Percentiles rank a stretch among this genome's conserved stretches.
Evolutionary conservation across 2,797 vertebrate species (phyloP).

Genomic region (Leuciscus waleckii): DNA sequence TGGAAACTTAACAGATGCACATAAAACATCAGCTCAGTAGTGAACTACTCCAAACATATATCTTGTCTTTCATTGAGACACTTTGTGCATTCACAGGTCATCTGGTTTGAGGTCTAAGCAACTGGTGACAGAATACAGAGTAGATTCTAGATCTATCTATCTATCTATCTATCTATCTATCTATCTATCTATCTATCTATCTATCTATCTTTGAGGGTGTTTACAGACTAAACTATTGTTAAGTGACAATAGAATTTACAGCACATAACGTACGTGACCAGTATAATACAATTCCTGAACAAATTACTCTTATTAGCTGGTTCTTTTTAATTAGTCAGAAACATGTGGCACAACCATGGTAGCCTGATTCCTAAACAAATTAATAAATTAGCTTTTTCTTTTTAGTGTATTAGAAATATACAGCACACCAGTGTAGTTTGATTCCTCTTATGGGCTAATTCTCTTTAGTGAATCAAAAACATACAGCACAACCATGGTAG

Average conservation of each 20-base stretch:
- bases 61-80: neutral
- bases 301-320: neutral
- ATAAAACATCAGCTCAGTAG: neutral
- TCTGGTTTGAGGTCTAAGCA: neutral
- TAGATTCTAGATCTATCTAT: neutral
- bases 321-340: neutral
- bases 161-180: no score
- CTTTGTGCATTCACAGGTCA: neutral
- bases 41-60: neutral
- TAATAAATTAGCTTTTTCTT: neutral
- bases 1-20: neutral
- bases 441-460: neutral
- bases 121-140: neutral
- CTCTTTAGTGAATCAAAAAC: neutral
- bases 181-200: neutral
- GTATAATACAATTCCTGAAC: neutral
- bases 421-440: neutral
- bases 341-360: neutral
- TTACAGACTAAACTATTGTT: conserved; percentile 28
- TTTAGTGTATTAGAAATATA: neutral
- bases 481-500: neutral
- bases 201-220: neutral
- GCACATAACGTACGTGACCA: neutral
- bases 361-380: neutral
- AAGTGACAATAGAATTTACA: conserved; percentile 15